These are phyloP conservation scores for Amphiduros pacificus DNA, from an alignment of 2,888 invertebrate genomes.

Conservation along the genomic window DNA sequence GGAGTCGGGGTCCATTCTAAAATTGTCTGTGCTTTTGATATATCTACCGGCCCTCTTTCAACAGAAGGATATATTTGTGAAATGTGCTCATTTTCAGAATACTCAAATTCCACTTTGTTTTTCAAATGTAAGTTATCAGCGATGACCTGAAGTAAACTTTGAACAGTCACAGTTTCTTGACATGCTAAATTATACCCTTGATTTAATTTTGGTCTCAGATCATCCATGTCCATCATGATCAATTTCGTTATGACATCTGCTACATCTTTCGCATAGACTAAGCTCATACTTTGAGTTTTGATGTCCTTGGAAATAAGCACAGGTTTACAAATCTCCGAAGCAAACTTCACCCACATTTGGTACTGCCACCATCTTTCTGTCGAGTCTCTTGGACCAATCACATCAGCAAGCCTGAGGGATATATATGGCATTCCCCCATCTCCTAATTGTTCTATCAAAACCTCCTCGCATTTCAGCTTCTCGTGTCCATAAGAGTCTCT, in stretches of 20 bases:
- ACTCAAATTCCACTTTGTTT: conserved; percentile 3
- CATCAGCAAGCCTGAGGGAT: conserved; percentile 60
- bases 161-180: conserved; percentile 47
- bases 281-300: conserved; percentile 47
- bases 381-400: conserved; percentile 60
- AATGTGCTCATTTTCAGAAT: conserved; percentile 22
- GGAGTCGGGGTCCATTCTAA: conserved; percentile 55
- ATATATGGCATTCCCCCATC: conserved; percentile 47
- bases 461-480: conserved; percentile 59
- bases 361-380: conserved; percentile 62
- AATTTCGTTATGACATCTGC: conserved; percentile 43
- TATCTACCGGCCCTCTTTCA: conserved; percentile 54
- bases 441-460: conserved; percentile 30
- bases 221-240: not conserved
- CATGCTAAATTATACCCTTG: conserved; percentile 58
- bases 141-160: conserved; percentile 40
- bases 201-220: conserved; percentile 28
- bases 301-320: conserved; percentile 46
- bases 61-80: conserved; percentile 59
- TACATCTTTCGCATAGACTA: conserved; percentile 59
- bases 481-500: conserved; percentile 59
- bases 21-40: conserved; percentile 46
- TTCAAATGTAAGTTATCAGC: no score
- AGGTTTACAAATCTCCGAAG: conserved; percentile 38
- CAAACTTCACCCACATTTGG: conserved; percentile 58